A percentile compares a stretch with the other conserved stretches of the same genome.
These are phyloP conservation scores for Hylia prasina DNA, from an alignment of 2,113 vertebrate genomes.

Conservation along the genomic window DNA sequence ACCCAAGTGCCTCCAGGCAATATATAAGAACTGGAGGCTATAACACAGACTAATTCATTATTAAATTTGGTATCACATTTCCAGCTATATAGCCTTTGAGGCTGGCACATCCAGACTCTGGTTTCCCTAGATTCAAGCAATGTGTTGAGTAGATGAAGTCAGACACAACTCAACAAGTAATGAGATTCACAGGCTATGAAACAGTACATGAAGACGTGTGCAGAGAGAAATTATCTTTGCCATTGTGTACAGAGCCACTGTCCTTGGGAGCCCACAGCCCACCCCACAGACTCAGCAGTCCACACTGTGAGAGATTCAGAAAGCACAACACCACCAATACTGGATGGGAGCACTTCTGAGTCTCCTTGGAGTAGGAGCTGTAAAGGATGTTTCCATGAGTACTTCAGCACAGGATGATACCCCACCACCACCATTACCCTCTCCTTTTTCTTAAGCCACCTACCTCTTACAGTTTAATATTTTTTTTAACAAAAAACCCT, in stretches of 20 bases:
- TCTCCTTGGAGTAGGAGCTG: neutral
- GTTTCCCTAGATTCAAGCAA: neutral
- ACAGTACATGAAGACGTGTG: rapidly evolving
- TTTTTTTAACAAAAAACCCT: neutral
- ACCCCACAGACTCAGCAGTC: neutral
- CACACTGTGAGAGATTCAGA: neutral
- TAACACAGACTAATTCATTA: neutral
- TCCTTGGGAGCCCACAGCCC: rapidly evolving
- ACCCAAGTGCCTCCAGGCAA: neutral
- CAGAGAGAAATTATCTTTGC: neutral
- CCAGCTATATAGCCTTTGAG: neutral
- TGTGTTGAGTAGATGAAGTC: neutral
- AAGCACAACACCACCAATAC: neutral
- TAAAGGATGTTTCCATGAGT: neutral
- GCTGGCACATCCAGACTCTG: neutral
- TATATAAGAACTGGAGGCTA: neutral
- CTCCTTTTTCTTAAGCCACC: neutral
- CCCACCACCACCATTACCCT: rapidly evolving
- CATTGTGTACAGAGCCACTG: neutral
- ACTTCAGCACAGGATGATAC: neutral
- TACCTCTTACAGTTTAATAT: neutral
- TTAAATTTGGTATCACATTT: neutral
- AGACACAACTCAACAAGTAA: neutral
- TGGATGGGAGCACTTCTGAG: neutral
- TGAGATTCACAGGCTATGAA: neutral